Evolutionary conservation across 2,888 invertebrate genomes (phyloP), one percentile per base, ranked within the genome.

Genomic region (Cerceris rybyensis): DNA sequence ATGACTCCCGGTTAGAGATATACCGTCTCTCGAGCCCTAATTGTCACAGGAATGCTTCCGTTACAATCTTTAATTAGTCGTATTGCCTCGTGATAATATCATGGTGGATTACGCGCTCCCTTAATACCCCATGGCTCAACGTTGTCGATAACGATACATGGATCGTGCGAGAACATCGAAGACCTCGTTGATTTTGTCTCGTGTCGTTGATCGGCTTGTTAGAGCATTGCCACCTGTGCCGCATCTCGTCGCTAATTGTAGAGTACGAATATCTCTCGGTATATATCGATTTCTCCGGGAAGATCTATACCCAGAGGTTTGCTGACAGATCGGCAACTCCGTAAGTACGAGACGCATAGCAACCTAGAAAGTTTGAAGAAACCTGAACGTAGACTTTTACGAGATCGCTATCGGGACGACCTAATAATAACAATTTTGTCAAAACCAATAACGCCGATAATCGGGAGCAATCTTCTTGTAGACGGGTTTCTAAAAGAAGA

Each of bases 381-480:
- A 84, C 80, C 69, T 70, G 76, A 79, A 28, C 70, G 49, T 75
- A 4, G 67, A 73, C 78, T 78, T 82, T 83, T 78, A 72, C 85
- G 54, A 73, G 88, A 88, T 88, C 81, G 71, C 70, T 87, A 88
- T 88, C 87, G 78, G 54, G 69, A 13, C 58, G 81, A 75, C 63
- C 72, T 87, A 87, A 88, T 88, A 82, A 86, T 77, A 87, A 87
- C 85, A 87, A 88, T 88, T 88, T 87, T 70, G 82, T 87, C 86
- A 84, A 88, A 86, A 86, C 78, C 86, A 82, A 87, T 86, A 83
- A 75, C 79, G 61, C 65, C 61, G 81, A 70, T 74, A 81, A 88
- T 87, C 82, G 82, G 60, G 79, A 78, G 70, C 74, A 71, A 83
- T 81, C 75, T 73, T 57, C 77, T 50, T 41, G n/a, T 52, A 41